Percentiles rank a stretch among this genome's conserved stretches.
phyloP scores from a whole-genome alignment of 2,113 vertebrate species.

The Chitala chitala region DNA sequence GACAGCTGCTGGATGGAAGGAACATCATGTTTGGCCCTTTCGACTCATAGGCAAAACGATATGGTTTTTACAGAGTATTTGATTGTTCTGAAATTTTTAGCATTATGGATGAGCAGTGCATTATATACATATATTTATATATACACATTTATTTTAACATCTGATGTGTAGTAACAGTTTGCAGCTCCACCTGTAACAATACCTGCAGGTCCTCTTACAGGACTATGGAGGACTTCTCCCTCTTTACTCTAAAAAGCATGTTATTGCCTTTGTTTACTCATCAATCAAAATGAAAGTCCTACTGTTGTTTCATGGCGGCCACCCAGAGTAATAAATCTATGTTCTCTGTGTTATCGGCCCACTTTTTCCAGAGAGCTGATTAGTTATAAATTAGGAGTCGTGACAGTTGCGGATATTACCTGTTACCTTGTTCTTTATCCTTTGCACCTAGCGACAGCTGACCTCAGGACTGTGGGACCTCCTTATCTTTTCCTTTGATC shows the following conservation, averaged over 20 bases:
- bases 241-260: background rate
- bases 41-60: too few relatives aligned
- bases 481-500: constrained; percentile 56
- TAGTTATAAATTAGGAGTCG: constrained; percentile 23
- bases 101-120: too few relatives aligned
- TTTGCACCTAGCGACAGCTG: constrained; percentile 43
- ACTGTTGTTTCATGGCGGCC: too few relatives aligned
- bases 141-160: too few relatives aligned
- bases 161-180: background rate
- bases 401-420: constrained; percentile 32
- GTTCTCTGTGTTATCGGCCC: background rate
- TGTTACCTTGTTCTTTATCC: constrained; percentile 37
- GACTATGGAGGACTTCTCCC: background rate
- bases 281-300: constrained; percentile 8
- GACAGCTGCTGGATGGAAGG: background rate
- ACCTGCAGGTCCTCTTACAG: constrained; percentile 7
- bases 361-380: constrained; percentile 13
- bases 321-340: background rate
- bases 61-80: too few relatives aligned
- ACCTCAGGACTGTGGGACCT: constrained; percentile 30
- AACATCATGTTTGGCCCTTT: too few relatives aligned
- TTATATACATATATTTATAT: too few relatives aligned
- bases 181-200: background rate
- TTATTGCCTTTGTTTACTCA: background rate
- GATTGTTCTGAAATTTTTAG: too few relatives aligned